Conservation (phyloP, 2,888 invertebrate genomes). For the Spodoptera exigua region DNA sequence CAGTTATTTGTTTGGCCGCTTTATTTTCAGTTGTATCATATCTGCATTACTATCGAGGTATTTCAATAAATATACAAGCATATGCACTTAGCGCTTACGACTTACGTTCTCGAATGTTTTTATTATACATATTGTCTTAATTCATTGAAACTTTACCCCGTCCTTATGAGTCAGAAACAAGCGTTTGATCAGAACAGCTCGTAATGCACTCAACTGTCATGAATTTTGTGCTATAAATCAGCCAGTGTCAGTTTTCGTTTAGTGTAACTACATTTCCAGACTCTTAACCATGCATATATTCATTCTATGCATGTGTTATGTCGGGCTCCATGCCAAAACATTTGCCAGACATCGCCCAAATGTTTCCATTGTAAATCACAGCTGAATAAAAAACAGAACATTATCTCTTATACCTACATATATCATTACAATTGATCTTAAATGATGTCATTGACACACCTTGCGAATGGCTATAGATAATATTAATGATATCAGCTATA, state of each 20-base stretch:
- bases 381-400: slow-evolving; percentile 47
- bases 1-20: slow-evolving; percentile 5
- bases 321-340: slow-evolving; percentile 69
- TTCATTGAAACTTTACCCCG: slow-evolving; percentile 36
- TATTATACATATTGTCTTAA: slow-evolving; percentile 16
- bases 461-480: slow-evolving; percentile 35
- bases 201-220: slow-evolving; percentile 62
- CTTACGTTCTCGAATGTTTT: slow-evolving; percentile 7
- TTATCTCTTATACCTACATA: slow-evolving; percentile 32
- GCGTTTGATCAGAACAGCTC: slow-evolving; percentile 59
- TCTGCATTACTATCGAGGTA: slow-evolving; percentile 24
- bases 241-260: slow-evolving; percentile 64
- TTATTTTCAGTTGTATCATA: slow-evolving; percentile 17
- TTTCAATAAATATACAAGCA: slow-evolving; percentile 12
- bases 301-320: slow-evolving; percentile 48
- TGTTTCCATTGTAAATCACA: slow-evolving; percentile 63
- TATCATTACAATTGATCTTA: slow-evolving; percentile 48
- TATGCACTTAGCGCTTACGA: slow-evolving; percentile 3
- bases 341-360: slow-evolving; percentile 62
- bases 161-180: slow-evolving; percentile 49
- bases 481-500: slow-evolving; percentile 40
- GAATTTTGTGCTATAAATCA: slow-evolving; percentile 62
- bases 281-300: slow-evolving; percentile 52
- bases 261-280: slow-evolving; percentile 60
- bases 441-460: slow-evolving; percentile 63